These are phyloP conservation scores for Brachyptera putata DNA, from an alignment of 2,888 invertebrate genomes.

Conservation along the genomic window DNA sequence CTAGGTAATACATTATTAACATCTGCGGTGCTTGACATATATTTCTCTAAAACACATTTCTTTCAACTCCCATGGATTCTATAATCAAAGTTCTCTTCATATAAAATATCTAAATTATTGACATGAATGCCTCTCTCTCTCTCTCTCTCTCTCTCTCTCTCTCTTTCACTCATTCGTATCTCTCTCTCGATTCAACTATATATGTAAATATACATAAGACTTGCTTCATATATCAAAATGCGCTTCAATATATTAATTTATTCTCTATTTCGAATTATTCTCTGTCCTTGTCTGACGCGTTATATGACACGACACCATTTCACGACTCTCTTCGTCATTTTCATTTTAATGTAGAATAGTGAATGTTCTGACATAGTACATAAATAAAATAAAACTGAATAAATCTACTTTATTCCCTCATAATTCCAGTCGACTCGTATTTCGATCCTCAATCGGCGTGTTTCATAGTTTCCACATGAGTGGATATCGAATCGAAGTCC, in stretches of 20 bases:
- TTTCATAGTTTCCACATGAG: too few relatives aligned
- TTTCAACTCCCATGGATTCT: slow-evolving; percentile 11
- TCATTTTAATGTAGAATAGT: background rate
- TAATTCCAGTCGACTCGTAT: too few relatives aligned
- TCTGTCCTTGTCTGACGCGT: slow-evolving; percentile 2
- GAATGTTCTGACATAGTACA: too few relatives aligned
- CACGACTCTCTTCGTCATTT: background rate
- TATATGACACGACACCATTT: too few relatives aligned
- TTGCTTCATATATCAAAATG: slow-evolving; percentile 11
- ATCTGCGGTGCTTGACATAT: too few relatives aligned
- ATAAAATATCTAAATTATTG: slow-evolving; percentile 8
- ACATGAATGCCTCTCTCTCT: background rate
- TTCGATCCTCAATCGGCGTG: too few relatives aligned
- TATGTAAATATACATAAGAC: slow-evolving; percentile 4
- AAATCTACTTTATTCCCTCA: too few relatives aligned
- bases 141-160: too few relatives aligned
- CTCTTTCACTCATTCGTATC: background rate
- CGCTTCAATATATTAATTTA: slow-evolving; percentile 14
- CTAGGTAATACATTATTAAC: too few relatives aligned
- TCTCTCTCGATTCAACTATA: background rate
- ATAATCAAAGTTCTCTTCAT: background rate
- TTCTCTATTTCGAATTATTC: slow-evolving; percentile 3
- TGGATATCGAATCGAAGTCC: too few relatives aligned
- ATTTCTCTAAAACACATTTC: background rate
- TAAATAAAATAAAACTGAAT: too few relatives aligned